Percentiles rank a stretch among this genome's conserved stretches.
Conservation (phyloP, 2,888 invertebrate genomes). For the Cataglyphis albicans region DNA sequence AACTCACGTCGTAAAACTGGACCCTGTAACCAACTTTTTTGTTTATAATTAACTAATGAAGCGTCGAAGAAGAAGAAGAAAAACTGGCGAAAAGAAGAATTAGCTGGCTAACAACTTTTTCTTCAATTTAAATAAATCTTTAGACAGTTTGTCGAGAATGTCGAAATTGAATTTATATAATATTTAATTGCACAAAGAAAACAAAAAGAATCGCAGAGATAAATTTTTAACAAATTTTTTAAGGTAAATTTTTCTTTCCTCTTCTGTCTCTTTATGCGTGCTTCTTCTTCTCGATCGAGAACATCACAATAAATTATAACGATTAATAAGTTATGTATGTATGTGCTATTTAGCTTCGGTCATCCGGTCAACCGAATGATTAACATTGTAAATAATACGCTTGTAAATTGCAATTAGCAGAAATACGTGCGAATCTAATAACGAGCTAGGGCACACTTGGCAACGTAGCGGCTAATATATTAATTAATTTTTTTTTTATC, state of each 20-base stretch:
- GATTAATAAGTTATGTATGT: not conserved
- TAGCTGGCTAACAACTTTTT: not conserved
- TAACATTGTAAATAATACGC: not conserved
- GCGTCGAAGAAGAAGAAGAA: not conserved
- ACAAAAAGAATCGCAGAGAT: not conserved
- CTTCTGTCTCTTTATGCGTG: not conserved
- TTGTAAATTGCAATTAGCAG: constrained; percentile 11
- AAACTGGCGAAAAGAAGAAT: not conserved
- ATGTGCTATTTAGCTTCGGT: not conserved
- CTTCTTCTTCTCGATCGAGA: not conserved
- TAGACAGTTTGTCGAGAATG: not conserved
- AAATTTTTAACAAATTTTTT: constrained; percentile 4
- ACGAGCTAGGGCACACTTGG: constrained; percentile 30
- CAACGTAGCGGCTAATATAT: constrained; percentile 17
- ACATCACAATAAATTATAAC: not conserved
- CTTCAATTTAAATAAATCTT: not conserved
- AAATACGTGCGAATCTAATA: constrained; percentile 26
- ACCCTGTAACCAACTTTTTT: constrained; percentile 73
- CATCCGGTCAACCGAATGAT: not conserved
- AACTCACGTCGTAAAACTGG: constrained; percentile 56
- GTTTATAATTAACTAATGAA: constrained; percentile 12
- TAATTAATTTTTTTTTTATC: not conserved
- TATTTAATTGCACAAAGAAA: not conserved
- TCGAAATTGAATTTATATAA: not conserved
- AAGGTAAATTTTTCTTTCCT: not conserved